Conservation (phyloP, 1,140 invertebrate species). For the Drosophila ercepeae region DNA sequence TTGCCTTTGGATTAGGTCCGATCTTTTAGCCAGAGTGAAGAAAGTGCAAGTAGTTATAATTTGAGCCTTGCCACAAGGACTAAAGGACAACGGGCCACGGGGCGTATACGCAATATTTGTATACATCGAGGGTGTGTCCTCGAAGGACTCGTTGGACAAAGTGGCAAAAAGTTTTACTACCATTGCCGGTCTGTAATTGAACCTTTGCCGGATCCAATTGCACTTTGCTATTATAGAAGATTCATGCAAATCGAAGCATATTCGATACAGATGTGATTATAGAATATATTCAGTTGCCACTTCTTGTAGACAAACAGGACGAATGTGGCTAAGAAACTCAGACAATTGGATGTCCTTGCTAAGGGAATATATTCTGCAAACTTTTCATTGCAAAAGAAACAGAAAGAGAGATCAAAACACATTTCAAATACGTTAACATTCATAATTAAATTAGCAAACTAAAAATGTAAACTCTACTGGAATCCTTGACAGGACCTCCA, state of each 20-base stretch:
- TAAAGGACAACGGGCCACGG: background rate
- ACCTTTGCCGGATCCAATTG: background rate
- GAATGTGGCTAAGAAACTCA: too few relatives aligned
- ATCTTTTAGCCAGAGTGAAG: background rate
- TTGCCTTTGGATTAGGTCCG: constrained; percentile 1
- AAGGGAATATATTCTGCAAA: too few relatives aligned
- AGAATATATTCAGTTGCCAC: background rate
- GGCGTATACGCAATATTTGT: constrained; percentile 41
- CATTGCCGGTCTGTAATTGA: constrained; percentile 5
- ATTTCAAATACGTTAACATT: background rate
- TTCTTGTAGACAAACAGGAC: background rate
- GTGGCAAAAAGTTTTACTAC: constrained; percentile 1
- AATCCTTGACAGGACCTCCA: background rate
- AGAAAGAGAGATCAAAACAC: background rate
- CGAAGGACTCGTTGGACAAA: background rate
- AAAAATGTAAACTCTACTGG: background rate
- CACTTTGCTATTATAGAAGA: background rate
- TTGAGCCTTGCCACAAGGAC: background rate
- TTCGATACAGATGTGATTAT: constrained; percentile 5
- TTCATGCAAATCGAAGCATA: constrained; percentile 3
- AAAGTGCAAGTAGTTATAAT: constrained; percentile 8
- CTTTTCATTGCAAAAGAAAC: background rate
- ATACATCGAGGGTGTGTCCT: background rate
- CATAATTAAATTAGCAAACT: background rate
- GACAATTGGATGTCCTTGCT: background rate